A percentile compares a stretch with the other conserved stretches of the same genome.
Evolutionary conservation across 2,888 invertebrate genomes (phyloP).

Genomic region (Smittia sp.): DNA sequence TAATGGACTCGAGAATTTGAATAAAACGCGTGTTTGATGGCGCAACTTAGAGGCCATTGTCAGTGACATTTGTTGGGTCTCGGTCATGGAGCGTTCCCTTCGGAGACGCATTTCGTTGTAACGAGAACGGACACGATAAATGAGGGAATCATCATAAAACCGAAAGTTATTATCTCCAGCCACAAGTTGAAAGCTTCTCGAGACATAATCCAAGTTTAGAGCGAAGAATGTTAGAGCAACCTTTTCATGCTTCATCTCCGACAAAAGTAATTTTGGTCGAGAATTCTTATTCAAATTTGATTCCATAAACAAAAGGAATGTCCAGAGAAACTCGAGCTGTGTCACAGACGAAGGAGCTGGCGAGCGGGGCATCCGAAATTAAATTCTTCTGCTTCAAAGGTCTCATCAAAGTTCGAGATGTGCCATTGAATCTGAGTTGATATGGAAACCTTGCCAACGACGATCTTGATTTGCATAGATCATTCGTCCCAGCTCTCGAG

Average conservation of each 20-base stretch:
- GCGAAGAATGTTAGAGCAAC: neutral
- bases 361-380: neutral
- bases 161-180: neutral
- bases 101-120: neutral
- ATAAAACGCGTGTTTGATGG: neutral
- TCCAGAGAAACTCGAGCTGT: neutral
- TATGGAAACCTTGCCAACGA: neutral
- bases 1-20: constrained; percentile 1
- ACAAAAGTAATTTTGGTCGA: neutral
- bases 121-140: neutral
- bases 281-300: neutral
- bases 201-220: neutral
- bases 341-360: neutral
- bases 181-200: neutral
- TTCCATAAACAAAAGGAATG: neutral
- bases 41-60: neutral
- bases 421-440: neutral
- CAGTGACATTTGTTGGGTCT: neutral
- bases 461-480: neutral
- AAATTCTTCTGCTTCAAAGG: neutral
- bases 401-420: neutral
- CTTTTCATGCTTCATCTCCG: neutral
- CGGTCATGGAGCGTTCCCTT: neutral
- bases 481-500: neutral
- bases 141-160: neutral